These are phyloP conservation scores for Vanacampus margaritifer DNA, from an alignment of 2,113 vertebrate species.

Conservation along the genomic window DNA sequence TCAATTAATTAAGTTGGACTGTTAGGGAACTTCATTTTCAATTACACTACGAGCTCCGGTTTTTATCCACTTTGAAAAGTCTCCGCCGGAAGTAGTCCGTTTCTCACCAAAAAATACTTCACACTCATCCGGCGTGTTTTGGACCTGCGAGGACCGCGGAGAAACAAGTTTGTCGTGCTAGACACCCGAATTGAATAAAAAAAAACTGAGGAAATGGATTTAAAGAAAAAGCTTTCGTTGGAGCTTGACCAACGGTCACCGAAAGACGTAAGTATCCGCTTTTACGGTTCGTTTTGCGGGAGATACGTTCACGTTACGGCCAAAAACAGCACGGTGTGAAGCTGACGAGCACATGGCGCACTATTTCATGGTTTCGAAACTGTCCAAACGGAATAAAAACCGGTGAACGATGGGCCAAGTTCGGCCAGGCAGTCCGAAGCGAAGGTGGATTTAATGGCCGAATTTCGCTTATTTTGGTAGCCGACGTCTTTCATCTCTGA, in stretches of 20 bases:
- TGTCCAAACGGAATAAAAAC: background rate
- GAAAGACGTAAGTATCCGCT: constrained; percentile 54
- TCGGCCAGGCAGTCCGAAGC: background rate
- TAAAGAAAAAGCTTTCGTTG: constrained; percentile 66
- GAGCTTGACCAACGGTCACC: constrained; percentile 71
- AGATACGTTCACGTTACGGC: background rate
- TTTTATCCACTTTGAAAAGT: constrained; percentile 14
- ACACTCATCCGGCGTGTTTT: constrained; percentile 52
- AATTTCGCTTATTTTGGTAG: background rate
- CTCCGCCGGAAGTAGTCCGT: background rate
- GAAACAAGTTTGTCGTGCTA: constrained; percentile 31
- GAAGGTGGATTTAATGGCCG: background rate
- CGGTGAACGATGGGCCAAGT: background rate
- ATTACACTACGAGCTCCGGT: background rate
- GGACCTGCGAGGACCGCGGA: constrained; percentile 29
- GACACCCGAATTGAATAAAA: constrained; percentile 15
- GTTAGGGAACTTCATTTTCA: background rate
- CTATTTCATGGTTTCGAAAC: background rate
- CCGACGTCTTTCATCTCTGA: background rate
- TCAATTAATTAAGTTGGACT: background rate
- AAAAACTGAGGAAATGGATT: constrained; percentile 60
- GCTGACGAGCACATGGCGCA: constrained; percentile 60
- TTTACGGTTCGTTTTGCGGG: background rate
- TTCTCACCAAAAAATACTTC: constrained; percentile 11
- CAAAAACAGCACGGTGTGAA: constrained; percentile 9